Conservation (phyloP, 2,797 vertebrate genomes). For the Enteromius argenteus region DNA sequence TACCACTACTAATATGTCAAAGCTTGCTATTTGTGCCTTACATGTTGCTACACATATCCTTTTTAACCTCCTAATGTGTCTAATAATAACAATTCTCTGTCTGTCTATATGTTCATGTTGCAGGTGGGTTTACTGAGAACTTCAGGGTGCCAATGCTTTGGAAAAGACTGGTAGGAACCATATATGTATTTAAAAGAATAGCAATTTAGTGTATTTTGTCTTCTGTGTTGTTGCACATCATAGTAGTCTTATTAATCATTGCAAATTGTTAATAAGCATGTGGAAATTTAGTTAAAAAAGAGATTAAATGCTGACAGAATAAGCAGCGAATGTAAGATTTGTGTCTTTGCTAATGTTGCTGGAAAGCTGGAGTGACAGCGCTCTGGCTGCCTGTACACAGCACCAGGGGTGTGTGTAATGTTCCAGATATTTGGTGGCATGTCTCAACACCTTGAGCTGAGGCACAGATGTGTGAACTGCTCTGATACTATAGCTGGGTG, state of each 20-base stretch:
- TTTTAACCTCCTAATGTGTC: not conserved
- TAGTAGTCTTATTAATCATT: not conserved
- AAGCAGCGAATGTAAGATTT: constrained; percentile 21
- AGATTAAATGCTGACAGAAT: constrained; percentile 20
- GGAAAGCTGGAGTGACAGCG: constrained; percentile 39
- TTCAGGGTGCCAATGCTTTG: constrained; percentile 51
- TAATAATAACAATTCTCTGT: constrained; percentile 15
- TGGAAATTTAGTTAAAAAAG: not conserved
- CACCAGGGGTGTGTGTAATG: constrained; percentile 66
- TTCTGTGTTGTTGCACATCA: not conserved
- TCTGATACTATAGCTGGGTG: constrained; percentile 81
- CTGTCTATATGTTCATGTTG: constrained; percentile 34
- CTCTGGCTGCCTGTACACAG: constrained; percentile 40
- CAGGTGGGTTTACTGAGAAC: constrained; percentile 59
- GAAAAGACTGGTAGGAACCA: constrained; percentile 62
- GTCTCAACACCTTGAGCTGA: constrained; percentile 79
- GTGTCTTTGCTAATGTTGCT: constrained; percentile 43
- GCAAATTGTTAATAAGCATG: not conserved
- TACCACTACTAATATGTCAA: not conserved
- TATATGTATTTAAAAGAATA: not conserved
- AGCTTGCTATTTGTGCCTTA: not conserved
- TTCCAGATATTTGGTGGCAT: constrained; percentile 70
- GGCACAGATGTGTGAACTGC: constrained; percentile 78
- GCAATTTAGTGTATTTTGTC: not conserved
- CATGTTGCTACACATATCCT: not conserved